These are phyloP conservation scores for Cylloceria caligata DNA, from an alignment of 2,888 invertebrate genomes.

Conservation along the genomic window DNA sequence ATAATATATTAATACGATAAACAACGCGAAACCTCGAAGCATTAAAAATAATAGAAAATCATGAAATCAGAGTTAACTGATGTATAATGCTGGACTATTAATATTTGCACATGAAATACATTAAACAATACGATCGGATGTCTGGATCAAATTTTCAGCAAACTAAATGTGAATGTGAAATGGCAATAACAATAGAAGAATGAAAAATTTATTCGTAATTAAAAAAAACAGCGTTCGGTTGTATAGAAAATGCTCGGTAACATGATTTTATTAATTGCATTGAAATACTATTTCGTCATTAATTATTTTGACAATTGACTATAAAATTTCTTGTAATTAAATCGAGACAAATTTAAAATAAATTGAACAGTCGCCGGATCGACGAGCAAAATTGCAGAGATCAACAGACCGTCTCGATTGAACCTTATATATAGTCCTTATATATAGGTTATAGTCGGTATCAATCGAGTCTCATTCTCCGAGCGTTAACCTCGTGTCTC, in stretches of 20 bases:
- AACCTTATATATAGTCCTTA: neutral
- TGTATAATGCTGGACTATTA: slow-evolving; percentile 16
- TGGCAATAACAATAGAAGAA: neutral
- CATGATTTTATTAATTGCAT: no score
- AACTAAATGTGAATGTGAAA: neutral
- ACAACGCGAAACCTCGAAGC: neutral
- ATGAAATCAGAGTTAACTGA: slow-evolving; percentile 41
- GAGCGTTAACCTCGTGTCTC: slow-evolving; percentile 58
- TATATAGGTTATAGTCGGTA: neutral
- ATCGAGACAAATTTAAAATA: neutral
- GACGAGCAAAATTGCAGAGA: neutral
- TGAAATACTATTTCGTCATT: neutral
- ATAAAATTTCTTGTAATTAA: neutral
- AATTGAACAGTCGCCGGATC: slow-evolving; percentile 3
- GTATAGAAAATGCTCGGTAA: neutral
- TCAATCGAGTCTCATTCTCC: slow-evolving; percentile 56
- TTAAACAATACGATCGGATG: slow-evolving; percentile 9
- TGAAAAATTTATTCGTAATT: no score
- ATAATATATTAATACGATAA: slow-evolving; percentile 41
- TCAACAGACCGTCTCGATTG: neutral
- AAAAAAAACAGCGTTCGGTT: neutral
- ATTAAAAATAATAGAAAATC: slow-evolving; percentile 28
- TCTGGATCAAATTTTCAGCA: neutral
- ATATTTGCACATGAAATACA: slow-evolving; percentile 41
- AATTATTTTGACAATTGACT: neutral